Base-by-base conservation (phyloP, 2,888 invertebrate genomes). In the Myopa testacea region DNA sequence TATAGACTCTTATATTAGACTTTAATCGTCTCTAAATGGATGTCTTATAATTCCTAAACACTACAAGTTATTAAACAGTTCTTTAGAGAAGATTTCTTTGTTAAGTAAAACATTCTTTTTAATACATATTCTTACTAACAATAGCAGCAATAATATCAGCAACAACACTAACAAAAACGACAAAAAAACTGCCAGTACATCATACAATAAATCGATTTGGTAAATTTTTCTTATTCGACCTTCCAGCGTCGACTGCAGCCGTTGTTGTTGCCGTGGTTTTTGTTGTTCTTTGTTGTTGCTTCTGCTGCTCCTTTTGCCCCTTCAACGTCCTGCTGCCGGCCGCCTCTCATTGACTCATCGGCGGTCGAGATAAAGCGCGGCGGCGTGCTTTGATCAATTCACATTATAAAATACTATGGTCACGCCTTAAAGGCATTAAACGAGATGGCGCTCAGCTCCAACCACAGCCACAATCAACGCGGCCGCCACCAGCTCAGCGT, bases 391-490 rank as follows among this genome's bases (percentile, higher is more conserved):
- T 89, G 89, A 88, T 88, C 89, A 89, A 85, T 84, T 87, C 87
- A 89, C 86, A 88, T 88, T 88, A 88, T 88, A 88, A 88, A 88
- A 88, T 89, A 89, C 88, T 88, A 84, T 88, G 88, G 89, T 88
- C 89, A 89, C 88, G 88, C 88, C 88, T 88, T 88, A 85, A 88
- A 88, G 89, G 89, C 89, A 88, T 88, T 88, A 88, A 89, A 89
- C 89, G 89, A 88, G 88, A 88, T 89, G 88, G 88, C 88, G 88
- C 88, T 88, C 89, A 84, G 86, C 85, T 84, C 75, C 82, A 83
- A 16, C 26, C 62, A 26, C 62, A 62, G 34, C 34, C n/a, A 6
- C 62, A 34, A 62, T n/a, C 58, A 58, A n/a, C 58, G 14, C 62
- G 62, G 40, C 12, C 40, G 3, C 14, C 60, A 16, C 5, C 58